These are phyloP conservation scores for Margaritifera margaritifera DNA, from an alignment of 2,888 invertebrate species.

Conservation along the genomic window DNA sequence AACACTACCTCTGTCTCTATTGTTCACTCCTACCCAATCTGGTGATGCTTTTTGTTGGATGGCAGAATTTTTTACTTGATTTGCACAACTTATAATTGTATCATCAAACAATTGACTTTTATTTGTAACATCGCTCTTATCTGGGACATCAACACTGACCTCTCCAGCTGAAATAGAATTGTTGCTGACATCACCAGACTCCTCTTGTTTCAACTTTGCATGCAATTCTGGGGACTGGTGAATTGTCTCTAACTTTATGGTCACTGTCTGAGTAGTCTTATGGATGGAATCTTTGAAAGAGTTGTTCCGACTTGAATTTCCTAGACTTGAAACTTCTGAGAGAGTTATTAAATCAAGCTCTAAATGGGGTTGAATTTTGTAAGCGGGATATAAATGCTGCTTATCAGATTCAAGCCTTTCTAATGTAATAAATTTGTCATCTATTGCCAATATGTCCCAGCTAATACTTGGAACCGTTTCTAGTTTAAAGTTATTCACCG, in stretches of 20 bases:
- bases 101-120: neutral
- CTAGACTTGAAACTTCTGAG: constrained; percentile 86
- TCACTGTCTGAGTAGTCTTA: constrained; percentile 26
- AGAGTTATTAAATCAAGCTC: constrained; percentile 75
- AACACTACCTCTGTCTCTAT: neutral
- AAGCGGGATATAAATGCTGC: constrained; percentile 33
- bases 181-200: neutral
- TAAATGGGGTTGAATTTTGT: constrained; percentile 33
- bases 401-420: constrained; percentile 11
- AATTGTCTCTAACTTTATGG: constrained; percentile 52
- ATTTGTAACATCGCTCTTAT: too few species aligned
- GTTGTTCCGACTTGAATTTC: constrained; percentile 59
- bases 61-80: constrained; percentile 2
- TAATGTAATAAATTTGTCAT: constrained; percentile 38
- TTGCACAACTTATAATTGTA: neutral
- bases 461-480: constrained; percentile 38
- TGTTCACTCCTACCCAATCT: neutral
- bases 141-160: neutral
- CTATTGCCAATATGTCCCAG: constrained; percentile 74
- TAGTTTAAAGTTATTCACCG: neutral
- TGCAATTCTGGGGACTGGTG: constrained; percentile 54
- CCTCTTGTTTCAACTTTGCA: constrained; percentile 12
- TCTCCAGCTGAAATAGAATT: neutral
- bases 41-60: neutral
- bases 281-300: constrained; percentile 72